Evolutionary conservation across 2,113 vertebrate genomes (phyloP), one percentile per base, ranked within the genome.

Genomic region (Sphaerodactylus townsendi): DNA sequence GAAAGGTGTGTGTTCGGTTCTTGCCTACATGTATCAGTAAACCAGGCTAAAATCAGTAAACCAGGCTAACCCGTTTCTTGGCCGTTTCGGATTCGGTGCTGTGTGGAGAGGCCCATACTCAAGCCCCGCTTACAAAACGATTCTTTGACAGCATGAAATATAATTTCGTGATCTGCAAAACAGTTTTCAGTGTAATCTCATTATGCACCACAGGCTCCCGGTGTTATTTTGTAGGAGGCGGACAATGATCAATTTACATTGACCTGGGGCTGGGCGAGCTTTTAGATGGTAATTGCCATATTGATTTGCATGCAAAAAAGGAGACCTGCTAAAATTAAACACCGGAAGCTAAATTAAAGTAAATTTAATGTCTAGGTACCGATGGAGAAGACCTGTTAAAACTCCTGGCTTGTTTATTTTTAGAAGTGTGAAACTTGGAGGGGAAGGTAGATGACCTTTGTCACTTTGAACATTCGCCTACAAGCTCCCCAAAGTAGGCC

Each of bases 211-310:
- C 96, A 96, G 96, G 96, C 96, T 97, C 96, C 95, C 92, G 93
- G 96, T 96, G 95, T 96, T 96, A 95, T 97, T 96, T 96, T 96
- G 96, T 96, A 94, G 96, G 96, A 97, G 96, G 96, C 95, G 96
- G 96, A 97, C 96, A 97, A 97, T 96, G 96, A 97, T 97, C 96
- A 97, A 97, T 97, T 97, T 96, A 96, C 96, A 97, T 97, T 97
- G 96, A 97, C 96, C 96, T 95, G 95, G 96, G 96, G 96, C 96
- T 96, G 96, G 95, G 94, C 90, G 89, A 97, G 96, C 96, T 97
- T 97, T 97, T 97, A 97, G 96, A 97, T 97, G 95, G 96, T 96
- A 97, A 97, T 97, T 96, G 96, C 96, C 96, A 96, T 96, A 97
- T 97, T 96, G 96, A 97, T 97, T 97, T 96, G 96, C 95, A 97